Conservation (phyloP, 1,140 invertebrate species). For the Drosophila pandora region DNA sequence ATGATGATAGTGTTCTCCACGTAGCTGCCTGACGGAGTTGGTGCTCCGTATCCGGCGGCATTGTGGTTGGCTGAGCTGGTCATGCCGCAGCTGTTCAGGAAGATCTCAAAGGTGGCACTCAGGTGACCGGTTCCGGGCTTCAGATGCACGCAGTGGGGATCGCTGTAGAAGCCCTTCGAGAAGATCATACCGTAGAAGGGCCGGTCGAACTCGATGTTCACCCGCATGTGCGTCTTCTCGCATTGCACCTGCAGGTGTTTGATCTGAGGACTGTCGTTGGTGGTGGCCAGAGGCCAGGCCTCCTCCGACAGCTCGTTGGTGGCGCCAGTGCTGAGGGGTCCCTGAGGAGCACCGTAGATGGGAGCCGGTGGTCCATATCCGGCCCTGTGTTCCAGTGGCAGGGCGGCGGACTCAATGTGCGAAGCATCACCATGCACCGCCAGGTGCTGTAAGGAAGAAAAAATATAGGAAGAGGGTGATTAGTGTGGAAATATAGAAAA, state of each 20-base stretch:
- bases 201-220: constrained; percentile 96
- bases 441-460: constrained; percentile 84
- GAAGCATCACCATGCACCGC: constrained; percentile 89
- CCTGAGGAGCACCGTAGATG: constrained; percentile 85
- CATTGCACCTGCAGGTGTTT: constrained; percentile 97
- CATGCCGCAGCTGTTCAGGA: constrained; percentile 95
- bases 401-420: constrained; percentile 89
- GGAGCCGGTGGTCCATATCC: constrained; percentile 89
- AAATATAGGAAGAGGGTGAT: not conserved
- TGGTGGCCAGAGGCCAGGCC: constrained; percentile 91
- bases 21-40: constrained; percentile 94
- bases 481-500: not conserved
- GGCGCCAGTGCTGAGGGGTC: constrained; percentile 79
- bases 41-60: constrained; percentile 90
- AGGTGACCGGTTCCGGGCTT: constrained; percentile 94
- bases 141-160: constrained; percentile 95
- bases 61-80: constrained; percentile 94
- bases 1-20: constrained; percentile 98
- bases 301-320: constrained; percentile 84
- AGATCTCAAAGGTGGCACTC: constrained; percentile 96
- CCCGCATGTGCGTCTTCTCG: constrained; percentile 97
- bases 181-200: constrained; percentile 98
- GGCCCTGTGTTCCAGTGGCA: constrained; percentile 90
- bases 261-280: constrained; percentile 93
- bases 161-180: constrained; percentile 96